Evolutionary conservation across 2,113 vertebrate genomes (phyloP).

Genomic region (Sprattus sprattus): DNA sequence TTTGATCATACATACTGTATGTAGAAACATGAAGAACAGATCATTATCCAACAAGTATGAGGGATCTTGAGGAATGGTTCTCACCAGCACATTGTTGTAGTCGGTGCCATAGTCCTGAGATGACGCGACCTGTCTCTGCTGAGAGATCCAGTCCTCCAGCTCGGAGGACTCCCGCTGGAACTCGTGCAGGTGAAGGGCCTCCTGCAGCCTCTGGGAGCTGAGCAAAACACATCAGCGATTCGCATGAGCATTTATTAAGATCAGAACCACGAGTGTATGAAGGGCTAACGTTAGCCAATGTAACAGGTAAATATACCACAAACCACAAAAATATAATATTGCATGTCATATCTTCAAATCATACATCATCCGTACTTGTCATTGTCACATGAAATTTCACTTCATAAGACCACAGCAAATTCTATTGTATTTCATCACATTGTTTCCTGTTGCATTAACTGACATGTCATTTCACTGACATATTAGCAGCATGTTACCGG

Average conservation of each 20-base stretch:
- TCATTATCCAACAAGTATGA: neutral
- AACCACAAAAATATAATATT: too few species aligned
- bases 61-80: slow-evolving; percentile 23
- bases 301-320: too few species aligned
- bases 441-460: neutral
- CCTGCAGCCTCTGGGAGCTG: slow-evolving; percentile 65
- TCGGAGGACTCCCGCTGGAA: slow-evolving; percentile 77
- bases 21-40: neutral
- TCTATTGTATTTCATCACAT: neutral
- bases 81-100: slow-evolving; percentile 78
- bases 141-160: slow-evolving; percentile 77
- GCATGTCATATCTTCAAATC: too few species aligned
- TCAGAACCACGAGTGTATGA: too few species aligned
- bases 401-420: neutral
- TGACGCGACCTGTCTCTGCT: slow-evolving; percentile 70
- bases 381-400: too few species aligned
- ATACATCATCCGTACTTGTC: too few species aligned
- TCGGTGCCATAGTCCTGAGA: slow-evolving; percentile 77
- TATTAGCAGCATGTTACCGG: slow-evolving; percentile 64
- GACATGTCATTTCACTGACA: neutral
- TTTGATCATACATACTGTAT: neutral
- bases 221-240: neutral
- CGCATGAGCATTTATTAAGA: neutral
- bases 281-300: too few species aligned
- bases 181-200: slow-evolving; percentile 77